Evolutionary conservation across 1,140 invertebrate species (phyloP).

Genomic region (Drosophila sp.): DNA sequence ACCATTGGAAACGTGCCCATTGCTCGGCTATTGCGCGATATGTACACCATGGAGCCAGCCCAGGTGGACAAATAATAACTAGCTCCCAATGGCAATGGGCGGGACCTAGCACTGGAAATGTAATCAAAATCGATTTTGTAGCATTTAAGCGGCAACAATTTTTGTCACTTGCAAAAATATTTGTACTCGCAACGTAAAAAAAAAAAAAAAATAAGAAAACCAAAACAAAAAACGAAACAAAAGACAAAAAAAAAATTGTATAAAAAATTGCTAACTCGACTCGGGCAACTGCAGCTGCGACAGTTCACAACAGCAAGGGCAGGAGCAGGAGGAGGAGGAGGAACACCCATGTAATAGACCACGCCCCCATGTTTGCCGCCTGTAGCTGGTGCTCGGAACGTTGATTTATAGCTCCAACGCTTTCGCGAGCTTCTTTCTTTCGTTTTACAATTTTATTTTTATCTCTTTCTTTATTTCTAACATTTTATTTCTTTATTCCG

Average conservation of each 20-base stretch:
- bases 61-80: slow-evolving; percentile 61
- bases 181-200: slow-evolving; percentile 58
- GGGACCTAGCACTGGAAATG: slow-evolving; percentile 19
- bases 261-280: slow-evolving; percentile 53
- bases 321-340: background rate
- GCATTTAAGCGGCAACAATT: slow-evolving; percentile 68
- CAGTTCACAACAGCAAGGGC: slow-evolving; percentile 56
- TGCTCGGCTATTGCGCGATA: slow-evolving; percentile 91
- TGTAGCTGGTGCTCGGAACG: slow-evolving; percentile 40
- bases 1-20: slow-evolving; percentile 95
- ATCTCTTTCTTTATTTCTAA: slow-evolving; percentile 34
- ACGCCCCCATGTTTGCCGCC: slow-evolving; percentile 45
- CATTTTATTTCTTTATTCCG: slow-evolving; percentile 45
- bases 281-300: slow-evolving; percentile 57
- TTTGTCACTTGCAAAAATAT: slow-evolving; percentile 74
- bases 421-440: slow-evolving; percentile 43
- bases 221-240: slow-evolving; percentile 33
- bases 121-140: slow-evolving; percentile 62
- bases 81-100: slow-evolving; percentile 1
- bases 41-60: slow-evolving; percentile 89
- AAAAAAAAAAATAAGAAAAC: slow-evolving; percentile 31
- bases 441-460: slow-evolving; percentile 44
- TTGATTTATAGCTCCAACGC: slow-evolving; percentile 69
- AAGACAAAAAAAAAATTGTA: slow-evolving; percentile 35
- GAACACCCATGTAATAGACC: slow-evolving; percentile 61